These are phyloP conservation scores for Pelmatolapia mariae DNA, from an alignment of 2,113 vertebrate genomes.

Conservation along the genomic window DNA sequence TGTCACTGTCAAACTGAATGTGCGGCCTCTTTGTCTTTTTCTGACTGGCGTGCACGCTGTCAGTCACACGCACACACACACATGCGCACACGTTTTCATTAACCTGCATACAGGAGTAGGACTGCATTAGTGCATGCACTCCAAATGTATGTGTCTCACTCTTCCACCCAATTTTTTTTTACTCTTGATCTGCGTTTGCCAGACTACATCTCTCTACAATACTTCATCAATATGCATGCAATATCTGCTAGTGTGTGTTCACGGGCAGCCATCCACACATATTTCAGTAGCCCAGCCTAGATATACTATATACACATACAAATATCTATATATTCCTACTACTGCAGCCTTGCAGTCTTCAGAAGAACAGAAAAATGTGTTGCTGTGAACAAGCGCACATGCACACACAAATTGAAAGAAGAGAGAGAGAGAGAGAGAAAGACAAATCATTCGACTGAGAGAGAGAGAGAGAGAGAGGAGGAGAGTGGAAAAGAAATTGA, in stretches of 20 bases:
- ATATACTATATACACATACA: background rate
- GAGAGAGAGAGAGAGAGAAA: constrained; percentile 41
- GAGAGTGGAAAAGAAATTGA: constrained; percentile 50
- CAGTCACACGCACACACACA: background rate
- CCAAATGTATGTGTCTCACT: background rate
- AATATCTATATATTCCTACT: background rate
- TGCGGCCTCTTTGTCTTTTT: constrained; percentile 31
- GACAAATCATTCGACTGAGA: constrained; percentile 57
- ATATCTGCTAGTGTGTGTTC: background rate
- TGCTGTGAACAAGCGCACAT: background rate
- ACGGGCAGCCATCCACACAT: background rate
- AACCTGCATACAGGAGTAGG: background rate
- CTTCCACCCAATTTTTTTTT: background rate
- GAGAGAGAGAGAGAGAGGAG: constrained; percentile 27
- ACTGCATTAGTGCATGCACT: background rate
- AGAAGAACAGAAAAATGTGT: constrained; percentile 29
- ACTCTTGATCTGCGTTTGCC: background rate
- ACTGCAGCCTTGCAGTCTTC: constrained; percentile 34
- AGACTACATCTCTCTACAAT: background rate
- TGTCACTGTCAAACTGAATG: constrained; percentile 30
- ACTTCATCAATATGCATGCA: background rate
- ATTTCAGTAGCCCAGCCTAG: background rate
- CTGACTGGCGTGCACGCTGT: constrained; percentile 3
- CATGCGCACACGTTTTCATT: background rate
- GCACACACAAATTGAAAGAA: background rate